phyloP scores from a whole-genome alignment of 2,888 invertebrate species.

The Punctoribates punctum region DNA sequence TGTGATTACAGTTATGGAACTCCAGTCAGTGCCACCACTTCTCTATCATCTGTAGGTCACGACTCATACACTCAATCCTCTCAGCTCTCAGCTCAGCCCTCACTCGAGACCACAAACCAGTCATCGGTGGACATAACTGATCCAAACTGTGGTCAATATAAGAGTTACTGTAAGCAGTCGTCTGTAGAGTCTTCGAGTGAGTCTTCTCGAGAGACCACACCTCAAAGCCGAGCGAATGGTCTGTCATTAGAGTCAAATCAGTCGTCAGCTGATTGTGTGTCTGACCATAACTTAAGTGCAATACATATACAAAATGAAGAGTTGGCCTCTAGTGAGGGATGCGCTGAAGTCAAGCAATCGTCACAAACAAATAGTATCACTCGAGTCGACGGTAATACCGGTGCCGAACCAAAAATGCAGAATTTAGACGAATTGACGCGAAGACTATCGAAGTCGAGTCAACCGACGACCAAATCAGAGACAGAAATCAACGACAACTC shows the following conservation, averaged over 20 bases:
- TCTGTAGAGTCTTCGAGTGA: not conserved
- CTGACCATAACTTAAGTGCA: constrained; percentile 14
- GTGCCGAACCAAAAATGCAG: not conserved
- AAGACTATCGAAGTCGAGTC: constrained; percentile 4
- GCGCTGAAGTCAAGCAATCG: not conserved
- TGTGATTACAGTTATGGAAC: constrained; percentile 29
- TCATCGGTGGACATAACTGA: not conserved
- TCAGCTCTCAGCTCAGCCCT: not conserved
- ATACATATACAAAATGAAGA: constrained; percentile 16
- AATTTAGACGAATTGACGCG: constrained; percentile 12
- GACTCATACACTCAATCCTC: constrained; percentile 1
- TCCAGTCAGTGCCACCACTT: constrained; percentile 21
- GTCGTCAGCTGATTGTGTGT: constrained; percentile 4
- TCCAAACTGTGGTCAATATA: not conserved
- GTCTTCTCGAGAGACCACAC: not conserved
- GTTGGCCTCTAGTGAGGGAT: not conserved
- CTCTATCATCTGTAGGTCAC: constrained; percentile 31
- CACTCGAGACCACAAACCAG: not conserved
- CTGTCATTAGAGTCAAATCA: not conserved
- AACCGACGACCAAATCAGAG: not conserved
- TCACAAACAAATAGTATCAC: not conserved
- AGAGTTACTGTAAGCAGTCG: not conserved
- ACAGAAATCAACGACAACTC: not conserved
- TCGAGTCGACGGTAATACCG: not conserved
- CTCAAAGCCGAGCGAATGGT: not conserved